phyloP scores from a whole-genome alignment of 1,140 invertebrate genomes.

The Thaumatotibia leucotreta region DNA sequence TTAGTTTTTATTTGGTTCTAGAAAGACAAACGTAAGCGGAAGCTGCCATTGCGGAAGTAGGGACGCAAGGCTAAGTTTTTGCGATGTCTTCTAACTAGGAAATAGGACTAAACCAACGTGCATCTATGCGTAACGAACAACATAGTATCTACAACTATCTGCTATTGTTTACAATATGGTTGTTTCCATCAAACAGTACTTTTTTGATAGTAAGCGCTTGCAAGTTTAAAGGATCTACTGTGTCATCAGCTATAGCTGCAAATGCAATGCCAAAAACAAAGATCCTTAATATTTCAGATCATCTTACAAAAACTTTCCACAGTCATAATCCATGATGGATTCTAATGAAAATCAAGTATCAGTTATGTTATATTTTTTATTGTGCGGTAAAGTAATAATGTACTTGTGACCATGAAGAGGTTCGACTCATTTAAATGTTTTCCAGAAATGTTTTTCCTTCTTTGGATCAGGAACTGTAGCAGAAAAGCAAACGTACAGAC shows the following conservation, averaged over 20 bases:
- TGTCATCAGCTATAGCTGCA: too few relatives aligned
- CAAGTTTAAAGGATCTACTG: too few relatives aligned
- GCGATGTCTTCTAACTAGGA: conserved; percentile 1
- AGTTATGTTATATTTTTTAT: too few relatives aligned
- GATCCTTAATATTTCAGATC: too few relatives aligned
- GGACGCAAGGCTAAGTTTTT: conserved; percentile 1
- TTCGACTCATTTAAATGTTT: not conserved
- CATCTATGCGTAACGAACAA: conserved; percentile 4
- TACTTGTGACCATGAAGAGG: not conserved
- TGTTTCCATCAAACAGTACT: too few relatives aligned
- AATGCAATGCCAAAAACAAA: too few relatives aligned
- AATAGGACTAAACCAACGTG: not conserved
- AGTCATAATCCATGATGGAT: too few relatives aligned
- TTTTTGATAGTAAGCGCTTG: too few relatives aligned
- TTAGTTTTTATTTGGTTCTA: not conserved
- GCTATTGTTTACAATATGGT: too few relatives aligned
- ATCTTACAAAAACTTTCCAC: too few relatives aligned
- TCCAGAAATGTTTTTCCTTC: not conserved
- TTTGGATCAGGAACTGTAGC: not conserved
- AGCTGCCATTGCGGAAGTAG: not conserved
- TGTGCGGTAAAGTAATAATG: not conserved
- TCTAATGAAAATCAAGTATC: too few relatives aligned
- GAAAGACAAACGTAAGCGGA: not conserved
- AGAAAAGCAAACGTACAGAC: not conserved
- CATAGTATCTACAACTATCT: not conserved